Evolutionary conservation across 2,113 vertebrate genomes (phyloP).

Genomic region (Lethenteron camtschaticum): DNA sequence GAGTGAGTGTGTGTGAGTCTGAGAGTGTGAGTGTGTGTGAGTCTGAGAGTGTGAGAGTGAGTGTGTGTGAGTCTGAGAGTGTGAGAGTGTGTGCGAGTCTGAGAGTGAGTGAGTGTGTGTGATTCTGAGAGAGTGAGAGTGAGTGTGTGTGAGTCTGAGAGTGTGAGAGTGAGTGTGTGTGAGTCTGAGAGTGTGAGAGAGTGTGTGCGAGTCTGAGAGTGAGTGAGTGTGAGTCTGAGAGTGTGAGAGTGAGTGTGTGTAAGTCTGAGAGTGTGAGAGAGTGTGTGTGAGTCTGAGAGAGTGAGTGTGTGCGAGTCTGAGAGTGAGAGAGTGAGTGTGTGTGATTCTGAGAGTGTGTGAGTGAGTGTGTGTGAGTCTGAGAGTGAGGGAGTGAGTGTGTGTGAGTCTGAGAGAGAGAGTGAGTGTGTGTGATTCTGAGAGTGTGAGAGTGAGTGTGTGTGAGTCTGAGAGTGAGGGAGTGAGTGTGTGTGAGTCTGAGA

Average conservation of each 20-base stretch:
- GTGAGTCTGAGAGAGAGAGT: neutral
- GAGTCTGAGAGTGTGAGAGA: neutral
- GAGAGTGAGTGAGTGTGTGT: too few relatives aligned
- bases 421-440: too few relatives aligned
- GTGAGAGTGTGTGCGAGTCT: too few relatives aligned
- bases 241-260: neutral
- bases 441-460: too few relatives aligned
- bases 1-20: neutral
- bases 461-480: too few relatives aligned
- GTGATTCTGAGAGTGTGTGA: too few relatives aligned
- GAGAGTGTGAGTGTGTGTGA: neutral
- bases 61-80: neutral
- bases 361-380: neutral
- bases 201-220: neutral
- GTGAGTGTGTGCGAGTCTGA: conserved; percentile 2
- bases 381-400: too few relatives aligned
- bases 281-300: conserved; percentile 1
- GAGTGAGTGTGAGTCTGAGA: neutral
- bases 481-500: too few relatives aligned
- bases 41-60: neutral
- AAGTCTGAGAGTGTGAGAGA: neutral
- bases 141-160: neutral
- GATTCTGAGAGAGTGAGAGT: neutral
- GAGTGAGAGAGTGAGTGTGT: conserved; percentile 1
- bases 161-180: neutral